Evolutionary conservation across 1,140 invertebrate species (phyloP).

Genomic region (Pseudomyrmex gracilis): DNA sequence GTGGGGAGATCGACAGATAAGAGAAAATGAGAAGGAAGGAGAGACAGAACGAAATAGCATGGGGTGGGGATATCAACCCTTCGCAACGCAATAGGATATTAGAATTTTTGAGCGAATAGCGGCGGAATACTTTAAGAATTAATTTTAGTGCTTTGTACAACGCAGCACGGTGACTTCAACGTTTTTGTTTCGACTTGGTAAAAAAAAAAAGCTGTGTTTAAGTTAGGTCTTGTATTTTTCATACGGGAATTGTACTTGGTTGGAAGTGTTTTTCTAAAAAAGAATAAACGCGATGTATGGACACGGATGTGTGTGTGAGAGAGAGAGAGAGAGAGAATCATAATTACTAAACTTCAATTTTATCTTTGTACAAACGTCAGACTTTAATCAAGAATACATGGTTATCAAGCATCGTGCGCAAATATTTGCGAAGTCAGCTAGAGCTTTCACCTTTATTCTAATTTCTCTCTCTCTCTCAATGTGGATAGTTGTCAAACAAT

Average conservation of each 20-base stretch:
- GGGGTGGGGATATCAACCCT: constrained; percentile 30
- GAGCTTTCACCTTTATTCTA: background rate
- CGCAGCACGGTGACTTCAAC: background rate
- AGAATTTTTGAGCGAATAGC: constrained; percentile 66
- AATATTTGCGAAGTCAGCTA: constrained; percentile 19
- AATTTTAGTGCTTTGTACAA: constrained; percentile 18
- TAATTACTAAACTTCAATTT: background rate
- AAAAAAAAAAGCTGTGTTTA: background rate
- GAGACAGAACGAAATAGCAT: constrained; percentile 26
- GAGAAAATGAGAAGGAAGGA: constrained; percentile 58
- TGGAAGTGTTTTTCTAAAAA: background rate
- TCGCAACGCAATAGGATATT: constrained; percentile 59
- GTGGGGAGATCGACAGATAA: constrained; percentile 74
- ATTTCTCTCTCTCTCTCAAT: background rate
- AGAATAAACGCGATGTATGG: background rate
- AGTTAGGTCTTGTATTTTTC: background rate
- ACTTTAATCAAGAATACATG: constrained; percentile 6
- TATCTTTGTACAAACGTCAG: constrained; percentile 8
- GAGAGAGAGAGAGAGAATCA: too few species aligned
- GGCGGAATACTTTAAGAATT: constrained; percentile 59
- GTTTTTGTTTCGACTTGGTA: constrained; percentile 9
- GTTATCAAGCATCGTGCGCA: background rate
- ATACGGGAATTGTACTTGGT: background rate
- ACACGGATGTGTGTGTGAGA: too few species aligned
- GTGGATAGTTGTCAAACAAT: background rate